A percentile compares a stretch with the other conserved stretches of the same genome.
Conservation (phyloP, 1,140 invertebrate genomes). For the Solenopsis invicta region DNA sequence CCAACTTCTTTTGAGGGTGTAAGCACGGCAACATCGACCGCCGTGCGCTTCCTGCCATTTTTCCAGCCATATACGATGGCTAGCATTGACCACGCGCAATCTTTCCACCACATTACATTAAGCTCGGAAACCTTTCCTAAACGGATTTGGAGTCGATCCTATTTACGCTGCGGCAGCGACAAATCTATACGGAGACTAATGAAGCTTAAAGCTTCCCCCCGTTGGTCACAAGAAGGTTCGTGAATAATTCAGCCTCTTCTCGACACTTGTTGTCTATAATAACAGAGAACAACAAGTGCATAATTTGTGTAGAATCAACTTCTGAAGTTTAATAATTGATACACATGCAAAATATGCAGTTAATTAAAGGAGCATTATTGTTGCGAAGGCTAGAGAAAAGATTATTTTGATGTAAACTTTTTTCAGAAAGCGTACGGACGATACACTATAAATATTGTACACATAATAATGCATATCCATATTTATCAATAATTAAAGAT, state of each 20-base stretch:
- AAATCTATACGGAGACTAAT: conserved; percentile 13
- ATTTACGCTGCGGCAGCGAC: conserved; percentile 17
- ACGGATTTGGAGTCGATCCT: conserved; percentile 15
- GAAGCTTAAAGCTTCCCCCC: not conserved
- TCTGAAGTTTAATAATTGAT: not conserved
- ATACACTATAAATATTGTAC: too few species aligned
- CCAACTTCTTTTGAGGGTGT: conserved; percentile 39
- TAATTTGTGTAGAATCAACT: not conserved
- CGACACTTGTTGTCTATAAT: not conserved
- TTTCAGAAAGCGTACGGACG: too few species aligned
- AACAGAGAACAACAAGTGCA: not conserved
- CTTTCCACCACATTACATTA: conserved; percentile 50
- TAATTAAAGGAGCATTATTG: not conserved
- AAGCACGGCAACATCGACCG: conserved; percentile 43
- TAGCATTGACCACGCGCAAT: conserved; percentile 44
- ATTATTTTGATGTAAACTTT: too few species aligned
- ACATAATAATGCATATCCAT: too few species aligned
- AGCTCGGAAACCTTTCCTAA: conserved; percentile 39
- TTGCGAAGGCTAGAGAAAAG: too few species aligned
- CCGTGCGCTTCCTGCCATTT: conserved; percentile 28
- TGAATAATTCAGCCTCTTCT: conserved; percentile 23
- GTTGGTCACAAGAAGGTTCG: not conserved
- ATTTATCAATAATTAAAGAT: too few species aligned
- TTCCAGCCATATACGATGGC: conserved; percentile 1
- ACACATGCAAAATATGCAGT: not conserved